Conservation (phyloP, 2,888 invertebrate species). For the Clunio marinus region DNA sequence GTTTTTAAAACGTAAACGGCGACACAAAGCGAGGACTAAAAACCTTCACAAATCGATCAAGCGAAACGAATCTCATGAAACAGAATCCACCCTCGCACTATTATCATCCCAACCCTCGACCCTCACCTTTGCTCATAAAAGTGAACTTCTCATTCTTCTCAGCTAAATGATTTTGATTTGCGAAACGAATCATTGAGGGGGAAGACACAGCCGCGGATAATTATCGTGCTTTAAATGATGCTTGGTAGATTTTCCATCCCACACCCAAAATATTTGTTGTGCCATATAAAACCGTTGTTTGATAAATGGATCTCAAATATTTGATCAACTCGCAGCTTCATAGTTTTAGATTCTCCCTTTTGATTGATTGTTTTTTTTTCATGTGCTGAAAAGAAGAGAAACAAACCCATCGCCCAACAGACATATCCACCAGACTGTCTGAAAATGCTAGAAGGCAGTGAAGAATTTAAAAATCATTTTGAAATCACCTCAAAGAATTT, state of each 20-base stretch:
- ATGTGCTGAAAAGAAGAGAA: not conserved
- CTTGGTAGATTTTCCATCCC: not conserved
- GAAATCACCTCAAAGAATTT: not conserved
- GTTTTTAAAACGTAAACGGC: no score
- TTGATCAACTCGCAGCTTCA: constrained; percentile 25
- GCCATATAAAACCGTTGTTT: constrained; percentile 21
- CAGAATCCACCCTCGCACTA: no score
- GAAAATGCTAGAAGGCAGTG: no score
- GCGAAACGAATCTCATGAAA: no score
- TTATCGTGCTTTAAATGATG: not conserved
- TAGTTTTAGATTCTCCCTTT: constrained; percentile 31
- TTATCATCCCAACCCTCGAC: no score
- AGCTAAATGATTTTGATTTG: not conserved
- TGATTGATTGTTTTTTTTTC: constrained; percentile 32
- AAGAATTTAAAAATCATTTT: not conserved
- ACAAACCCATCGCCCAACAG: not conserved
- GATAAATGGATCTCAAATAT: constrained; percentile 38
- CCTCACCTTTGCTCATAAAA: no score
- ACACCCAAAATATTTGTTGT: constrained; percentile 28
- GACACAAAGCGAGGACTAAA: no score
- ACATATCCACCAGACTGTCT: no score
- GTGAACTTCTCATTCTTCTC: no score
- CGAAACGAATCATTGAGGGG: not conserved
- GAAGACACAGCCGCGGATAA: constrained; percentile 2
- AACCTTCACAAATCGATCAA: no score